phyloP scores from a whole-genome alignment of 2,888 invertebrate genomes.

The Corbicula japonica region DNA sequence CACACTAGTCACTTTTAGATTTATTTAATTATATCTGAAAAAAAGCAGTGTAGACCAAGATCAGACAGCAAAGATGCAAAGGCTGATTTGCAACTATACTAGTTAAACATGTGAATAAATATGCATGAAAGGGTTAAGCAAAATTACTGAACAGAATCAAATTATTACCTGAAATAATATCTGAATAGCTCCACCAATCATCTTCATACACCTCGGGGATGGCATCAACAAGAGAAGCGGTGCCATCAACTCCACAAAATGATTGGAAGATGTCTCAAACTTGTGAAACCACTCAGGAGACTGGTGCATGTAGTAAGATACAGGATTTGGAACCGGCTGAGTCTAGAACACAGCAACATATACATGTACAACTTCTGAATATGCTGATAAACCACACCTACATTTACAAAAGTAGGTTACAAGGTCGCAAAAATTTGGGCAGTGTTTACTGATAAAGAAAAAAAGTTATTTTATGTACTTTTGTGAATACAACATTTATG shows the following conservation, averaged over 20 bases:
- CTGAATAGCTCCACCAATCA: constrained; percentile 85
- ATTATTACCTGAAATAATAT: constrained; percentile 86
- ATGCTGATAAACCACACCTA: no score
- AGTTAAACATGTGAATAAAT: not conserved
- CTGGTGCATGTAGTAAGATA: constrained; percentile 86
- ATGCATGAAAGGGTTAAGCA: not conserved
- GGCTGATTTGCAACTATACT: no score
- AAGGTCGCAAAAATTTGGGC: no score
- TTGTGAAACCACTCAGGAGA: constrained; percentile 85
- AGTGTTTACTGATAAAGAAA: no score
- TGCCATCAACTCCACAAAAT: constrained; percentile 86
- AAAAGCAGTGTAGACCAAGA: constrained; percentile 13
- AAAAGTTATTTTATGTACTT: no score
- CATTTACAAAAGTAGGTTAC: no score
- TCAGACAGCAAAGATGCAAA: constrained; percentile 2
- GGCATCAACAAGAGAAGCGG: constrained; percentile 84
- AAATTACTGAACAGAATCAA: not conserved
- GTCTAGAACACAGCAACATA: no score
- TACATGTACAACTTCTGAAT: no score
- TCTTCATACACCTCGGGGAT: constrained; percentile 74
- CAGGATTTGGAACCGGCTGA: constrained; percentile 87
- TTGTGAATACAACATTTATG: no score
- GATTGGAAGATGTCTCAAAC: constrained; percentile 86
- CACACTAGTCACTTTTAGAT: no score
- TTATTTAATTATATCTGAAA: no score